phyloP scores from a whole-genome alignment of 2,888 invertebrate species.

The Bellardia pandia region DNA sequence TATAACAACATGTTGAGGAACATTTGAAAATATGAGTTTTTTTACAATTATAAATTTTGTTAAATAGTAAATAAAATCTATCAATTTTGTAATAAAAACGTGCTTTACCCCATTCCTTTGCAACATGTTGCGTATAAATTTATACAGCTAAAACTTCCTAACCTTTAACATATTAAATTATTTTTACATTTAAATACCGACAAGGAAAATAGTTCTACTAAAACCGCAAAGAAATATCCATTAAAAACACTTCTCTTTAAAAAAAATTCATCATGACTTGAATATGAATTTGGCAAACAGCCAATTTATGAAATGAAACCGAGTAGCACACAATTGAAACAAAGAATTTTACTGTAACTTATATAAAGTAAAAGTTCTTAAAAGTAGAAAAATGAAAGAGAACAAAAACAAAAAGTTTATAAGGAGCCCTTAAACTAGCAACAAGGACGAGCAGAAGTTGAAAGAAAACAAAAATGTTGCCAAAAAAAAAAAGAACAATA shows the following conservation, averaged over 20 bases:
- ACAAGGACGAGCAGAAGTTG: slow-evolving; percentile 6
- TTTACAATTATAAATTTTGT: too few species aligned
- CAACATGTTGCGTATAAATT: neutral
- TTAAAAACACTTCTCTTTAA: neutral
- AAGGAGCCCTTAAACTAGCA: neutral
- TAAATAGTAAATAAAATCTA: too few species aligned
- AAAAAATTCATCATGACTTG: slow-evolving; percentile 5
- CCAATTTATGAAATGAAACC: slow-evolving; percentile 20
- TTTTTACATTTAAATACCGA: neutral
- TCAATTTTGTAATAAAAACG: neutral
- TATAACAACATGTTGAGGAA: neutral
- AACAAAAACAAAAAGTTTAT: neutral
- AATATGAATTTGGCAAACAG: slow-evolving; percentile 23
- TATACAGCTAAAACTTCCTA: neutral
- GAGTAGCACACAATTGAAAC: neutral
- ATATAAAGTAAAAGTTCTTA: slow-evolving; percentile 53
- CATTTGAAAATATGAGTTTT: neutral
- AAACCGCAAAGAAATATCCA: neutral
- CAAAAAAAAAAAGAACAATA: slow-evolving; percentile 3
- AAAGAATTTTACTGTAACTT: slow-evolving; percentile 11
- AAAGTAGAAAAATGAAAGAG: neutral
- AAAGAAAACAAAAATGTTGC: slow-evolving; percentile 13
- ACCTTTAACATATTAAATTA: neutral
- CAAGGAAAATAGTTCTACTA: neutral
- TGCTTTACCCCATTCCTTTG: neutral